Base-by-base conservation (phyloP, 2,888 invertebrate species). In the Matsumyia berberina region DNA sequence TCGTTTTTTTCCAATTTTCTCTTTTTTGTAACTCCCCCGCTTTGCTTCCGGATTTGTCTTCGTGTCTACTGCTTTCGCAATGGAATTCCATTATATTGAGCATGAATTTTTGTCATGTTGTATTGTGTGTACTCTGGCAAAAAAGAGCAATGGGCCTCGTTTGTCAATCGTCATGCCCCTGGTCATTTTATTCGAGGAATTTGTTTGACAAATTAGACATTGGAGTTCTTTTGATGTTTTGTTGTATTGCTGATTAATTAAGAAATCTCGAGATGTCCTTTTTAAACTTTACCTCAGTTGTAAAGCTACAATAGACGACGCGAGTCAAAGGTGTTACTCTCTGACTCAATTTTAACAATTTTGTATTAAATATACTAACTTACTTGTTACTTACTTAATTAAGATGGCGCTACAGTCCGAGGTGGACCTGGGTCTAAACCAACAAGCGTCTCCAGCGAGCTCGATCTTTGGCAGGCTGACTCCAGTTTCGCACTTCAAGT, bases 191-290 rank as follows among this genome's bases (percentile, higher is more conserved):
- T 69, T 70, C 46, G 33, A 37, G 35, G 17, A 70, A 70, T 46
- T 81, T 70, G 62, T 81, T 64, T 77, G 64, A 76, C 77, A 81
- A 81, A 81, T 81, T 76, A 81, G 70, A 70, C 51, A 51, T 70
- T 57, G 46, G 42, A 55, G 76, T 69, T 49, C 69, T 53, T 81
- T 81, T 81, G 81, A 81, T 77, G 69, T 81, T 70, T 8, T 46
- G 49, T 42, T 67, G 37, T 80, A 19, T 66, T 67, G 74, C 69
- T 73, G 67, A 69, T 76, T 76, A 81, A 76, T 76, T 67, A 80
- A 66, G 46, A 35, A 51, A 35, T 37, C 46, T 73, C 37, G 55
- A 24, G 42, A 33, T 49, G 39, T 39, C 6, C 17, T 17, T 46
- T 73, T 57, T 57, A 0, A 24, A 11, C 5, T 31, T 29, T 53